Base-by-base conservation (phyloP, 2,888 invertebrate genomes). In the Aspidiotus rigidus region DNA sequence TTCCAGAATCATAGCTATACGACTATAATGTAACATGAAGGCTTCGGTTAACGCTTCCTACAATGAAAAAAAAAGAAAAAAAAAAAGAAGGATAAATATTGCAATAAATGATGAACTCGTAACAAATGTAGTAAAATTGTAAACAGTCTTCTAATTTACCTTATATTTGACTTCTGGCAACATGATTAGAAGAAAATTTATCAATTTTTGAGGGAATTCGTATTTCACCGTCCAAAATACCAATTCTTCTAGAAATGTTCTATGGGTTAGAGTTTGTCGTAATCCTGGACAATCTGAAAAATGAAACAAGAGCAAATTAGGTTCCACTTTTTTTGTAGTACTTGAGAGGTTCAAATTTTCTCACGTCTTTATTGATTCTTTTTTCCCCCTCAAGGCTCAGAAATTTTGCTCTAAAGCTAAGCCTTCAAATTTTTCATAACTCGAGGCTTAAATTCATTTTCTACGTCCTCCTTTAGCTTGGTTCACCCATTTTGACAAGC, bases 141-240 rank as follows among this genome's bases (percentile, higher is more conserved):
- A 41, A 6, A 60, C 1, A 9, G 7, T n/a, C 10, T 49, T n/a
- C 6, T n/a, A 6, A 49, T n/a, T 49, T 49, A 62, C 90, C 84
- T 97, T 97, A 77, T 96, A 97, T 75, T 90, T 88, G 73, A 90
- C 89, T 80, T 96, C 94, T 2, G 96, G 96, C 75, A 98, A 81
- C 88, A 98, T 90, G 77, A 95, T 94, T 67, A 98, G 84, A 72
- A 98, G 80, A 73, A 97, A 85, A 77, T 95, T 97, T 64, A 97
- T 96, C 69, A 98, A 85, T 77, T 93, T 94, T 80, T 97, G 95
- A 0, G 97, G 97, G 80, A 97, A 98, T 79, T 97, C 95, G 79
- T 90, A 94, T 77, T 92, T 92, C 72, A 97, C 93, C 39, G 93
- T 94, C 97, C 98, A 98, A 81, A 98, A 97, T 74, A 97, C 90